Conservation (phyloP, 2,113 vertebrate genomes). For the Indicator indicator region DNA sequence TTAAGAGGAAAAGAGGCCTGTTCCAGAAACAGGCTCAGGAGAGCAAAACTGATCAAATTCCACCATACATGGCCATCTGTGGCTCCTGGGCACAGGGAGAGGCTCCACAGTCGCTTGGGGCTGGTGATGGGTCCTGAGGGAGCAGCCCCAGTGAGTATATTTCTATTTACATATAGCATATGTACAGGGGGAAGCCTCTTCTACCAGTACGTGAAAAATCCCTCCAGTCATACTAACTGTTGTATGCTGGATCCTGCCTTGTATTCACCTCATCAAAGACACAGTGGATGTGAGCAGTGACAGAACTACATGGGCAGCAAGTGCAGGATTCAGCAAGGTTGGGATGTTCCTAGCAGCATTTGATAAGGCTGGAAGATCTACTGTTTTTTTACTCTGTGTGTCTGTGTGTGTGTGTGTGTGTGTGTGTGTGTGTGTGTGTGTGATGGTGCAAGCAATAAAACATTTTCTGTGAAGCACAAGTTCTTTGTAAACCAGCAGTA, state of each 20-base stretch:
- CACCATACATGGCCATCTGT: neutral
- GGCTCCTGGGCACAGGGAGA: neutral
- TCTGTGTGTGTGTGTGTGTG: neutral
- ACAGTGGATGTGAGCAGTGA: neutral
- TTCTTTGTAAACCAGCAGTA: neutral
- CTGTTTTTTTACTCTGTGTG: neutral
- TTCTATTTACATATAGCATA: neutral
- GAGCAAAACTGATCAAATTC: neutral
- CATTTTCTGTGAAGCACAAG: neutral
- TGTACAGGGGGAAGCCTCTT: no score
- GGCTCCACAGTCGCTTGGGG: neutral
- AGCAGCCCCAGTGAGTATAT: neutral
- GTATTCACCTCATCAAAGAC: neutral
- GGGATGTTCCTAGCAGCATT: neutral
- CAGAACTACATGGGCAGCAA: neutral
- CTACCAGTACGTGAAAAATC: rapidly evolving
- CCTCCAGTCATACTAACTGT: no score
- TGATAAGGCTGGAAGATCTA: neutral
- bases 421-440: neutral
- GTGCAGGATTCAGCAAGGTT: neutral
- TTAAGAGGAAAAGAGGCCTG: neutral
- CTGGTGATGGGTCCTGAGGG: rapidly evolving
- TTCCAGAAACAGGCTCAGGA: neutral
- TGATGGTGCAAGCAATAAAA: neutral
- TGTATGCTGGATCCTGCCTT: no score